These are phyloP conservation scores for Scophthalmus maximus DNA, from an alignment of 2,113 vertebrate genomes.

Conservation along the genomic window DNA sequence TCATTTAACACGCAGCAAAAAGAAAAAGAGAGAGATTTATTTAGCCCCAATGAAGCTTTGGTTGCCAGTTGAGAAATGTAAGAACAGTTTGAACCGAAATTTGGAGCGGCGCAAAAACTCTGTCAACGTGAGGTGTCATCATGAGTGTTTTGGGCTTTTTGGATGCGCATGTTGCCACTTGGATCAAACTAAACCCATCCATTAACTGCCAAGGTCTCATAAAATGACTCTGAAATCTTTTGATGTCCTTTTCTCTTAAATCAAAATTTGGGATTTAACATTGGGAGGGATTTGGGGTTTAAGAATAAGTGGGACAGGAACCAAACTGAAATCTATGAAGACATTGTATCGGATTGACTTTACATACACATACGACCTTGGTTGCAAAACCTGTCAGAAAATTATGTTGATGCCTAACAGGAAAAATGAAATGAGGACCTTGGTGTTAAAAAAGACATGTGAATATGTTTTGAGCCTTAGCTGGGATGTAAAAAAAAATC, in stretches of 20 bases:
- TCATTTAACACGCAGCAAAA: background rate
- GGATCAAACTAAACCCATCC: constrained; percentile 10
- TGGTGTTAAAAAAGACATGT: constrained; percentile 6
- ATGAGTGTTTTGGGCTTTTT: constrained; percentile 3
- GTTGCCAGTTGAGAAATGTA: background rate
- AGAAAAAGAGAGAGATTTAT: background rate
- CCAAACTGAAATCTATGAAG: background rate
- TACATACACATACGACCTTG: background rate
- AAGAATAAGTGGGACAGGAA: background rate
- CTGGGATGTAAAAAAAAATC: background rate
- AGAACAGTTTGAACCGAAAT: background rate
- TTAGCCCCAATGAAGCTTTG: background rate
- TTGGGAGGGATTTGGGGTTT: background rate
- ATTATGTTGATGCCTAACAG: constrained; percentile 7
- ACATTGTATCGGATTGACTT: constrained; percentile 11
- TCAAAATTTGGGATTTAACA: background rate
- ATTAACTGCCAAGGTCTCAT: constrained; percentile 17
- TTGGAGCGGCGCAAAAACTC: background rate
- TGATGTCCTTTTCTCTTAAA: constrained; percentile 19
- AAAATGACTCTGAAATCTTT: constrained; percentile 6
- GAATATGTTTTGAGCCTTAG: background rate
- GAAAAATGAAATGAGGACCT: background rate
- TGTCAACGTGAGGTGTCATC: background rate
- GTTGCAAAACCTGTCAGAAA: constrained; percentile 1
- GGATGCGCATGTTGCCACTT: background rate